Evolutionary conservation across 1,140 invertebrate species (phyloP), one percentile per base, ranked within the genome.

Genomic region (Aradophagus sp.): DNA sequence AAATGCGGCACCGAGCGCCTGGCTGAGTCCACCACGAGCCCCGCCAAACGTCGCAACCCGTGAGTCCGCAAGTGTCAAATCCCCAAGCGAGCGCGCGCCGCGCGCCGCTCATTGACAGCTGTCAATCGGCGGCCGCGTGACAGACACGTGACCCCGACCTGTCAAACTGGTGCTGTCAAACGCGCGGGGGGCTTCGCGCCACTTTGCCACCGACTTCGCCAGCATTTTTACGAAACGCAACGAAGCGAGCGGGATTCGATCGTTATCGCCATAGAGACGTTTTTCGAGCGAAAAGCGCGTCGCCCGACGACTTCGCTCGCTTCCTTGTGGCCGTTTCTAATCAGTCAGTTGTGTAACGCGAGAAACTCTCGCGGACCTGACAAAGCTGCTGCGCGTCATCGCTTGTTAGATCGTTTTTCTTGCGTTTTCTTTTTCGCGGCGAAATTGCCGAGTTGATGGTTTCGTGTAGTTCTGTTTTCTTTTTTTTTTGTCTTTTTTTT

Each of bases 291-390:
- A 31, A 16, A 6, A 19, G 44, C 5, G 11, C 16, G 5, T 26
- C 47, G 34, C 31, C 16, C 35, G 29, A 19, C 38, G 8, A 15
- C 29, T 52, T 52, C 36, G 26, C 13, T 29, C 38, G 42, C 14
- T 53, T 53, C 47, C 36, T 52, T 44, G 47, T 20, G 58, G 39
- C 32, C 39, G 17, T 53, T 63, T 31, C n/a, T n/a, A n/a, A n/a
- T 29, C 20, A 12, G 2, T 17, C n/a, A 20, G 35, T 65, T 55
- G 48, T 55, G 48, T 36, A 65, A 65, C 42, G 61, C 35, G 48
- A 56, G 61, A 56, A 65, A 65, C 50, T 53, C 8, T 23, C 20
- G 44, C 35, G 55, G 8, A 10, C 4, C 17, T 31, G 39, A 34
- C 39, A 16, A 32, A 36, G 39, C n/a, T 42, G 31, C 6, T 2